Evolutionary conservation across 2,888 invertebrate species (phyloP), one percentile per base, ranked within the genome.

Genomic region (Blera fallax): DNA sequence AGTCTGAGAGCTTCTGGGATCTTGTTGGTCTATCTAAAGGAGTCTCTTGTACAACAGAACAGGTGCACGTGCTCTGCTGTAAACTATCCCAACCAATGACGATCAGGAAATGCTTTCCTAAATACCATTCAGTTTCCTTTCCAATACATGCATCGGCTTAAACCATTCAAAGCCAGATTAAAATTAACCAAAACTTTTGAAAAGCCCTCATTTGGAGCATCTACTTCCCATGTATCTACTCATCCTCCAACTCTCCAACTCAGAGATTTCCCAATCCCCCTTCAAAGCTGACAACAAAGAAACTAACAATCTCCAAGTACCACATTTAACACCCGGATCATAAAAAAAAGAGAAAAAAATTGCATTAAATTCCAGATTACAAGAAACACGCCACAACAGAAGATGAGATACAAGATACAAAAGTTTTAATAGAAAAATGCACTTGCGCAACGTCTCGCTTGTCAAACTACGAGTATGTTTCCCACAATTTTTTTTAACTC

Each of bases 371-470:
- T 50, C 24, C 8, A 34, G 24, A 50, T 65, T 50, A 65, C 65
- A 65, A 50, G 5, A 29, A 50, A 32, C 45, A 32, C 32, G 32
- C 32, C 8, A 34, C 29, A 24, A 24, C 21, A 18, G 14, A 21
- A 50, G 50, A 34, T 34, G 24, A 50, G 48, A 69, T 40, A 54
- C 67, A 54, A 67, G 56, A 70, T 45, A 56, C 43, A 29, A 56
- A 8, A 8, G 18, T 16, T 27, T 16, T 18, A 50, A 29, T 56
- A 69, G 56, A 70, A 27, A 58, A 50, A 48, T 50, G 58, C 60
- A 72, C 50, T 72, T 72, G 72, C 72, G 72, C 27, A 72, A 72
- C 60, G 18, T n/a, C 16, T 7, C 40, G 27, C 54, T 67, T 54
- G 52, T 34, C 50, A 27, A 50, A 43, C 2, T 14, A n/a, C n/a